Conservation (phyloP, 2,113 vertebrate species). For the Pseudorectes ferrugineus region DNA sequence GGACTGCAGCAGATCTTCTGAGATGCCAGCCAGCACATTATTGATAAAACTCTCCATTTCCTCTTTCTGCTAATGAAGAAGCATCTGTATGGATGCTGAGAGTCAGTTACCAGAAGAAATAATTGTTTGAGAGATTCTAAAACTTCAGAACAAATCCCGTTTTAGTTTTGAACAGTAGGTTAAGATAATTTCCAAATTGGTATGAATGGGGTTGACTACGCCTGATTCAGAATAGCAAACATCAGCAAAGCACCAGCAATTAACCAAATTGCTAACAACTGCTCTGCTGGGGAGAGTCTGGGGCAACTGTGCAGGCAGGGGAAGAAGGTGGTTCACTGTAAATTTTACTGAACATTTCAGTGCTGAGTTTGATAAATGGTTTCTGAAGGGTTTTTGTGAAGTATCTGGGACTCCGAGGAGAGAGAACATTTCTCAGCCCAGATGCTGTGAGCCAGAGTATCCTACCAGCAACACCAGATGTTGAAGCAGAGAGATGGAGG, state of each 20-base stretch:
- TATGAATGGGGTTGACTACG: neutral
- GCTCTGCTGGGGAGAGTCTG: slow-evolving; percentile 27
- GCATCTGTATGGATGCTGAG: neutral
- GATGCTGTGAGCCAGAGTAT: slow-evolving; percentile 18
- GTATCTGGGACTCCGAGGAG: slow-evolving; percentile 6
- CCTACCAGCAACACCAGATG: slow-evolving; percentile 13
- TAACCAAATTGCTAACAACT: slow-evolving; percentile 41
- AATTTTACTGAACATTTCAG: slow-evolving; percentile 5
- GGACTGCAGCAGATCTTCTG: neutral
- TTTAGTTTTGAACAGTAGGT: neutral
- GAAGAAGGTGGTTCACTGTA: neutral
- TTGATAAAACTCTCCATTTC: neutral
- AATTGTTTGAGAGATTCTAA: neutral
- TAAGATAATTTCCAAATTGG: neutral
- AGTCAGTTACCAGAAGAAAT: neutral
- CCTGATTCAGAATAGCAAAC: slow-evolving; percentile 10
- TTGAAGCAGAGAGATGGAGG: neutral
- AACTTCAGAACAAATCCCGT: neutral
- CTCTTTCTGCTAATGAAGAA: neutral
- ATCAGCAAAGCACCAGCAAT: slow-evolving; percentile 30
- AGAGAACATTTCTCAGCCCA: slow-evolving; percentile 50
- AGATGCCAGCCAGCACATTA: neutral
- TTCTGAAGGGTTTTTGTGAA: slow-evolving; percentile 42
- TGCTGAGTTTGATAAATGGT: neutral
- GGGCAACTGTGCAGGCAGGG: neutral